Evolutionary conservation across 2,888 invertebrate species (phyloP).

Genomic region (Brachyptera putata): DNA sequence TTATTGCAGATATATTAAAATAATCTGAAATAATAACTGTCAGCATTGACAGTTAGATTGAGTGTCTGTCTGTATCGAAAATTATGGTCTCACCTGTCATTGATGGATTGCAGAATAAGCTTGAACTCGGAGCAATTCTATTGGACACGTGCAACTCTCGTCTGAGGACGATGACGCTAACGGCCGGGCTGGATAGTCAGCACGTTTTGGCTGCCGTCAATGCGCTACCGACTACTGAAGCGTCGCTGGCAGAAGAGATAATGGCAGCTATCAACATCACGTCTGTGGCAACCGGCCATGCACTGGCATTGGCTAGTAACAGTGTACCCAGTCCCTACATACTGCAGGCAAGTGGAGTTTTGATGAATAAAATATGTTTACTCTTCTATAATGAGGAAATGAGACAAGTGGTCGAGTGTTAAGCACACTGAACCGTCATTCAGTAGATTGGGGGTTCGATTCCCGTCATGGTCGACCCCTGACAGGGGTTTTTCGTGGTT

Average conservation of each 20-base stretch:
- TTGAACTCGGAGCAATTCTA: constrained; percentile 38
- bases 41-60: too few relatives aligned
- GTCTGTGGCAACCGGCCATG: constrained; percentile 36
- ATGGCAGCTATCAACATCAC: constrained; percentile 36
- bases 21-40: too few relatives aligned
- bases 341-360: not conserved
- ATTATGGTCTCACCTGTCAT: too few relatives aligned
- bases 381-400: not conserved
- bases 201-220: constrained; percentile 32
- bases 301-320: constrained; percentile 14
- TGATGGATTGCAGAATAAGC: too few relatives aligned
- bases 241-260: constrained; percentile 33
- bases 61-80: too few relatives aligned
- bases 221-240: constrained; percentile 30
- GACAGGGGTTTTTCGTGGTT: too few relatives aligned
- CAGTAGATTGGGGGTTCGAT: too few relatives aligned
- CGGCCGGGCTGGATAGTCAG: constrained; percentile 28
- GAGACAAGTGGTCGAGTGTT: too few relatives aligned
- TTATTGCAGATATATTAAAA: too few relatives aligned
- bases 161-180: constrained; percentile 32
- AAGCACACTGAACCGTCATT: too few relatives aligned
- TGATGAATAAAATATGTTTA: not conserved
- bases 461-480: too few relatives aligned
- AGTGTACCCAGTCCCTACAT: constrained; percentile 8
- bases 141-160: constrained; percentile 39